Base-by-base conservation (phyloP, 1,140 invertebrate species). In the Camponotus pennsylvanicus region DNA sequence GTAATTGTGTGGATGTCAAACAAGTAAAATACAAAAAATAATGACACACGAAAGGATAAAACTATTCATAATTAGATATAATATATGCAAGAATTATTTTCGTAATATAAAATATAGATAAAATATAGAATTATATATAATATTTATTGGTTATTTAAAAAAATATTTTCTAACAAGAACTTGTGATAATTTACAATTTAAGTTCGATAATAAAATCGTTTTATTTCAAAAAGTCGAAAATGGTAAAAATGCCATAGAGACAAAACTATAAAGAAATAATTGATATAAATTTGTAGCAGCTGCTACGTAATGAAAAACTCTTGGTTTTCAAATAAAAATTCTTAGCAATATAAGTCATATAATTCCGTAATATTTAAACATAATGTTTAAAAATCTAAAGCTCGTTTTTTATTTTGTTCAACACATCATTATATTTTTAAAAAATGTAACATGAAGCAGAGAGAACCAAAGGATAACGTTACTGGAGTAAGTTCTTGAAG, bases 401-500 rank as follows among this genome's bases (percentile, higher is more conserved):
- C 9, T 1, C 5, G 7, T 63, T 3, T 15, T 61, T 11, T 52
- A 64, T 49, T 78, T 42, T 1, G 4, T 13, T 9, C n/a, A 66
- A 66, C 18, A 37, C 18, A 37, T 67, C n/a, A 67, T 67, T 67
- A 71, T 18, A 37, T 42, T 40, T 18, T 9, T n/a, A 63, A 9
- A 55, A 42, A 61, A 45, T 61, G 55, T 76, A 76, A 78, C 42
- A 15, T 13, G 27, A 45, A 64, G 40, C 42, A 27, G 42, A n/a
- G 49, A 55, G 34, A 45, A 45, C 15, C 9, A 18, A 69, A 69
- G 21, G 13, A 40, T 69, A 69, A 79, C 8, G 21, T 67, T 52
- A 49, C 57, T 55, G 45, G 21, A 79, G 21, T 67, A 42, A 67
- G 8, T 69, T 34, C 9, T 79, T 55, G n/a, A 79, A 69, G 49